A percentile compares a stretch with the other conserved stretches of the same genome.
Conservation (phyloP, 92 coral and sea anemone species). For the Porites rus region DNA sequence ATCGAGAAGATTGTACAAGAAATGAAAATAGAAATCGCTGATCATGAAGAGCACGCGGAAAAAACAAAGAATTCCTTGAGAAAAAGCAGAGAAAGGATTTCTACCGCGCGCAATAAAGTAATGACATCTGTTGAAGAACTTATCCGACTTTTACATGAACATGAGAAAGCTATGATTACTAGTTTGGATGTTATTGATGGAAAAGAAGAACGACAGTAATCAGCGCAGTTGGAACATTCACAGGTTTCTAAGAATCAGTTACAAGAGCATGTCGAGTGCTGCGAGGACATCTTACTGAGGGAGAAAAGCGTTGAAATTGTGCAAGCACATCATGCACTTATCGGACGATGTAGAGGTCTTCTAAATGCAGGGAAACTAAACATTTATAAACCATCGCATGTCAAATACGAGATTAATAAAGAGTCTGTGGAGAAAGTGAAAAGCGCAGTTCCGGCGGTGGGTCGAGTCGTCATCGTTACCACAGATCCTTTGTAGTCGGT, state of each 20-base stretch:
- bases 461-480: constrained; percentile 39
- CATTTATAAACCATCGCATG: too few species aligned
- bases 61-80: not conserved
- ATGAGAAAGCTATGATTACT: not conserved
- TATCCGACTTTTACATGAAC: not conserved
- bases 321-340: not conserved
- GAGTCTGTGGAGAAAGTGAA: not conserved
- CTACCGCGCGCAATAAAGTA: not conserved
- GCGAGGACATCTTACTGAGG: not conserved
- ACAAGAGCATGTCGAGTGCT: not conserved
- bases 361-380: not conserved
- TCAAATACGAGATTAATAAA: too few species aligned
- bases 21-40: not conserved
- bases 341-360: not conserved
- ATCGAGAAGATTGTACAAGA: not conserved
- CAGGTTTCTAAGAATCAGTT: too few species aligned
- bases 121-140: not conserved
- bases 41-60: not conserved
- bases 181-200: not conserved
- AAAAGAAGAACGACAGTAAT: not conserved
- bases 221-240: not conserved
- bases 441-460: constrained; percentile 1
- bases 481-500: constrained; percentile 30
- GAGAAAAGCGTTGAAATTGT: constrained; percentile 1
- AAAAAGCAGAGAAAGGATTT: not conserved